Evolutionary conservation across 2,888 invertebrate genomes (phyloP).

Genomic region (Incurvaria masculella): DNA sequence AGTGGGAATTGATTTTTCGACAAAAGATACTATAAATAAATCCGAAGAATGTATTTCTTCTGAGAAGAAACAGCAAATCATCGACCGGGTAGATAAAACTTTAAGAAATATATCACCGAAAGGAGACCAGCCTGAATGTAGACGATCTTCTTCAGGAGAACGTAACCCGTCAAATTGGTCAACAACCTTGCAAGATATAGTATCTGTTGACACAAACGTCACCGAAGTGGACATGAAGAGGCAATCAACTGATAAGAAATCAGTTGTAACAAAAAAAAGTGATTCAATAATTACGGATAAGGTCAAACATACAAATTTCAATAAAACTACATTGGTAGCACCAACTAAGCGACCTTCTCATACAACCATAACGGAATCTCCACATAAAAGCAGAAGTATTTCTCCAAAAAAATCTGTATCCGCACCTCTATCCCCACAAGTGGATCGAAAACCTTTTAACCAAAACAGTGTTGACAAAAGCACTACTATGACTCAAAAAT

Average conservation of each 20-base stretch:
- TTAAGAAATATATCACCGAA: slow-evolving; percentile 40
- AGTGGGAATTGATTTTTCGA: slow-evolving; percentile 6
- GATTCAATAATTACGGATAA: too few species aligned
- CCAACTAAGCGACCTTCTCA: slow-evolving; percentile 32
- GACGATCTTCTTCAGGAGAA: slow-evolving; percentile 29
- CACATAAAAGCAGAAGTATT: slow-evolving; percentile 32
- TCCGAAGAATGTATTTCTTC: slow-evolving; percentile 28
- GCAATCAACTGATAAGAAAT: neutral
- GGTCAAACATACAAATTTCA: neutral
- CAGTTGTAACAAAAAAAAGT: neutral
- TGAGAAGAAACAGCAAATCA: slow-evolving; percentile 39
- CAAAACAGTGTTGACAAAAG: slow-evolving; percentile 34
- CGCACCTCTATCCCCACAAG: slow-evolving; percentile 35
- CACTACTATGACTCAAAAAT: slow-evolving; percentile 26
- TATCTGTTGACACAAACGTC: slow-evolving; percentile 19
- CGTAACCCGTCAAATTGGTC: slow-evolving; percentile 24
- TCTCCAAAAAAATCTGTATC: slow-evolving; percentile 37
- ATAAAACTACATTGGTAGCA: slow-evolving; percentile 19
- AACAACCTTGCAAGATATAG: slow-evolving; percentile 29
- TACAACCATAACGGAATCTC: slow-evolving; percentile 23
- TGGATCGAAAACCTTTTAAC: slow-evolving; percentile 7
- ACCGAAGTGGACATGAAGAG: neutral
- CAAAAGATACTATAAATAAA: slow-evolving; percentile 18
- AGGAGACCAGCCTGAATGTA: slow-evolving; percentile 21
- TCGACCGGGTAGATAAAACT: slow-evolving; percentile 39